These are phyloP conservation scores for Alviniconcha strummeri DNA, from an alignment of 2,888 invertebrate genomes.

Conservation along the genomic window DNA sequence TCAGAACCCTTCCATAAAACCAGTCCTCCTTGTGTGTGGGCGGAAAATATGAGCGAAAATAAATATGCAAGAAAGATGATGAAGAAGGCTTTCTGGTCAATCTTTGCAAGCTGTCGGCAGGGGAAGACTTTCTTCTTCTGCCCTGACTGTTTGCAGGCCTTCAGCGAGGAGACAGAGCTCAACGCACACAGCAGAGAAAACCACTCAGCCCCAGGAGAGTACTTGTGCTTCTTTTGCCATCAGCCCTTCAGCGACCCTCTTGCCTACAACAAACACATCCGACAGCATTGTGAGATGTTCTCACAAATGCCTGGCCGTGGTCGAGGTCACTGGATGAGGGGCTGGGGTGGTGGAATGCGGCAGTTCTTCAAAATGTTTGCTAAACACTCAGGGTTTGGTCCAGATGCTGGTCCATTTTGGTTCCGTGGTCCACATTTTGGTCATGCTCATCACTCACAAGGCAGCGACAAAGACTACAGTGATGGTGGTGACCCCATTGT, in stretches of 20 bases:
- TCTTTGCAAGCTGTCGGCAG: not conserved
- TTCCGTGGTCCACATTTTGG: not conserved
- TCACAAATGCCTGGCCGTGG: not conserved
- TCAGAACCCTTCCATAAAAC: not conserved
- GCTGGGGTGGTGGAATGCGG: too few relatives aligned
- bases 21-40: not conserved
- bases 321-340: not conserved
- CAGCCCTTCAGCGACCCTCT: not conserved
- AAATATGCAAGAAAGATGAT: not conserved
- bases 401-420: not conserved
- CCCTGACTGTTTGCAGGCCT: slow-evolving; percentile 18
- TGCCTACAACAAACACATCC: slow-evolving; percentile 3
- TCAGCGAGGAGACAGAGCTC: slow-evolving; percentile 6
- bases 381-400: not conserved
- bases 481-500: not conserved
- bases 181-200: not conserved
- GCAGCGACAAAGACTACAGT: not conserved
- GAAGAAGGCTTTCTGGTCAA: not conserved
- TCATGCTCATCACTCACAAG: slow-evolving; percentile 1
- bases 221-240: slow-evolving; percentile 17
- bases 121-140: not conserved
- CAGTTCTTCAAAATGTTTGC: too few relatives aligned
- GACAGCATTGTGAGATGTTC: slow-evolving; percentile 1
- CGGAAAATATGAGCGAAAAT: slow-evolving; percentile 3
- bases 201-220: not conserved